Evolutionary conservation across 2,888 invertebrate genomes (phyloP), one percentile per base, ranked within the genome.

Genomic region (Chesias legatella): DNA sequence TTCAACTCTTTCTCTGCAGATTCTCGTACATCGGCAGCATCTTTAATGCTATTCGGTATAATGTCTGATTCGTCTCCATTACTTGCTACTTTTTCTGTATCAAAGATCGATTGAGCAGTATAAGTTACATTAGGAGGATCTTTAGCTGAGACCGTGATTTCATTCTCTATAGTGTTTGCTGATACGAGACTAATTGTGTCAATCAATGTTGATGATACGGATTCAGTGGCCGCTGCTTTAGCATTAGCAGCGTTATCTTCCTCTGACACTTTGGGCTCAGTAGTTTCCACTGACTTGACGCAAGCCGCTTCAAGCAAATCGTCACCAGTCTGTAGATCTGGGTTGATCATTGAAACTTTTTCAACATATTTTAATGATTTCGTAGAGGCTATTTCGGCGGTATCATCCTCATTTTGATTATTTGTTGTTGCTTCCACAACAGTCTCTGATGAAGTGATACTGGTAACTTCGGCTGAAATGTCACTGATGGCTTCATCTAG

Each of bases 391-490:
- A 5, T 17, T 11, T 35, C 31, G 10, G 8, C 34, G 8, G 20
- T 17, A 21, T 21, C 11, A 7, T n/a, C 33, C 22, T 30, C 10
- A 10, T 21, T 7, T 11, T 13, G 5, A 7, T 29, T 23, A 28
- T 8, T 11, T 11, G 3, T 10, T 10, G 10, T 31, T 22, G 35
- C 43, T 9, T 25, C 34, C 10, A 29, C 40, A 22, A 21, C 23
- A 13, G 21, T 24, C 30, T 41, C 35, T 7, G 13, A 6, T 7
- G 30, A 38, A 7, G 23, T 29, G 3, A 36, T 10, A 23, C 26
- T 35, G 9, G 42, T 27, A 13, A 25, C 29, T 35, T 38, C 40
- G 23, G 9, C 26, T n/a, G 31, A 28, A n/a, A 21, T 17, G 2
- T 17, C 13, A 17, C 13, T 17, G 2, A 17, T 17, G 5, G 13